These are phyloP conservation scores for Drepana falcataria DNA, from an alignment of 2,888 invertebrate genomes.

Conservation along the genomic window DNA sequence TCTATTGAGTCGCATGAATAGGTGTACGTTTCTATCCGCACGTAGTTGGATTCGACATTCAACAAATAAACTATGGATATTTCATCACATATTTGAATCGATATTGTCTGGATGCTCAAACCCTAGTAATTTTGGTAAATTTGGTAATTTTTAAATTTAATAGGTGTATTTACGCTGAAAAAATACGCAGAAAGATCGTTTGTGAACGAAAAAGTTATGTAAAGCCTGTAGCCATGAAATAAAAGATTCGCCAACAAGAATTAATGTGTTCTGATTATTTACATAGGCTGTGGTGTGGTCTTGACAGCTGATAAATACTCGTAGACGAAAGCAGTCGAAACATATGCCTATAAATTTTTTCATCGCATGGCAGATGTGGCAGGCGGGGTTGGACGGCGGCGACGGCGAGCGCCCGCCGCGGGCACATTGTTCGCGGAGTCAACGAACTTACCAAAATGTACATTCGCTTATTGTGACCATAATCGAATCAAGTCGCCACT, in stretches of 20 bases:
- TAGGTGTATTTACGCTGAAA: too few species aligned
- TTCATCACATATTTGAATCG: too few species aligned
- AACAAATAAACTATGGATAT: too few species aligned
- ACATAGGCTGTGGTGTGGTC: not conserved
- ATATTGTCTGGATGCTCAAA: too few species aligned
- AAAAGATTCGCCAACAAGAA: not conserved
- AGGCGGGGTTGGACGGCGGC: slow-evolving; percentile 37
- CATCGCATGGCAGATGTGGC: slow-evolving; percentile 61
- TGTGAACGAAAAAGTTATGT: too few species aligned
- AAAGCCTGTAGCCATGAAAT: too few species aligned
- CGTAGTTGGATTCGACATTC: too few species aligned
- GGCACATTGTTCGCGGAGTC: slow-evolving; percentile 70
- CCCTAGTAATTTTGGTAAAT: too few species aligned
- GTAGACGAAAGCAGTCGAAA: slow-evolving; percentile 32
- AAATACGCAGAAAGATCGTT: too few species aligned
- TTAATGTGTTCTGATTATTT: slow-evolving; percentile 3
- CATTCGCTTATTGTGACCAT: slow-evolving; percentile 72
- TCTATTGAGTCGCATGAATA: too few species aligned
- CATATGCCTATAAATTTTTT: slow-evolving; percentile 60
- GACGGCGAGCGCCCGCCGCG: slow-evolving; percentile 40
- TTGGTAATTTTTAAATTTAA: too few species aligned
- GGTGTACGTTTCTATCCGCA: too few species aligned
- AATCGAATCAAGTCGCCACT: slow-evolving; percentile 69
- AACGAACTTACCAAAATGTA: slow-evolving; percentile 74
- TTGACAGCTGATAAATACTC: slow-evolving; percentile 9